Conservation (phyloP, 2,888 invertebrate genomes). For the Epiblema foenella region DNA sequence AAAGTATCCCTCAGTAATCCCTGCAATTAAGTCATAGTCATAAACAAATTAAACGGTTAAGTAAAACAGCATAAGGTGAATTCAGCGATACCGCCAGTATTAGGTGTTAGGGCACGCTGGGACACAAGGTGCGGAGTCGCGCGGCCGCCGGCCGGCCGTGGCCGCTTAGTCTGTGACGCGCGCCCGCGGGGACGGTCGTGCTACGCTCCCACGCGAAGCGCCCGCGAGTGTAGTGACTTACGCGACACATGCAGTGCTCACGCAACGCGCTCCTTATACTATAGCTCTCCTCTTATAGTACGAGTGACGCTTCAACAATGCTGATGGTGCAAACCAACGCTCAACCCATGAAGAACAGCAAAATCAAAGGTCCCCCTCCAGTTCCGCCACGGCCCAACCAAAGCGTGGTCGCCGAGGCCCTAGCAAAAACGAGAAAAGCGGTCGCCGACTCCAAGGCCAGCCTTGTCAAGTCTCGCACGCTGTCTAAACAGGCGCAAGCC, state of each 20-base stretch:
- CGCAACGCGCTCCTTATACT: constrained; percentile 78
- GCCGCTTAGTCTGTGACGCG: constrained; percentile 66
- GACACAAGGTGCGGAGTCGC: constrained; percentile 40
- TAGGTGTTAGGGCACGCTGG: constrained; percentile 18
- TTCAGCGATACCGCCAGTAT: constrained; percentile 4
- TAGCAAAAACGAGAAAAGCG: constrained; percentile 87
- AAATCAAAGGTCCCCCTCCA: constrained; percentile 88
- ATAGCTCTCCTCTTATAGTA: constrained; percentile 79
- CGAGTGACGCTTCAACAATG: constrained; percentile 79
- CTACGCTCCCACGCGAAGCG: constrained; percentile 57
- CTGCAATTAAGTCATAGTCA: background rate
- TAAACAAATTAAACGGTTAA: constrained; percentile 5
- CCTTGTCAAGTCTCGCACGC: constrained; percentile 72
- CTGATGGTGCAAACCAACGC: constrained; percentile 85
- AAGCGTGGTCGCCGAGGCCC: constrained; percentile 88
- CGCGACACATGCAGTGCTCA: constrained; percentile 54
- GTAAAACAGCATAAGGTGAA: constrained; percentile 15
- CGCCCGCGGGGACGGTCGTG: constrained; percentile 67
- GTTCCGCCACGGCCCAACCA: constrained; percentile 92
- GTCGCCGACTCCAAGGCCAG: constrained; percentile 79
- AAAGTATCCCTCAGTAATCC: background rate
- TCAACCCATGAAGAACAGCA: constrained; percentile 81
- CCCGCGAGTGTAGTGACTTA: constrained; percentile 68
- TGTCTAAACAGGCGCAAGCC: constrained; percentile 66
- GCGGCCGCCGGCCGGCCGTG: constrained; percentile 47